These are phyloP conservation scores for Rhynchomys soricoides DNA, from an alignment of 2,113 vertebrate species.

Conservation along the genomic window DNA sequence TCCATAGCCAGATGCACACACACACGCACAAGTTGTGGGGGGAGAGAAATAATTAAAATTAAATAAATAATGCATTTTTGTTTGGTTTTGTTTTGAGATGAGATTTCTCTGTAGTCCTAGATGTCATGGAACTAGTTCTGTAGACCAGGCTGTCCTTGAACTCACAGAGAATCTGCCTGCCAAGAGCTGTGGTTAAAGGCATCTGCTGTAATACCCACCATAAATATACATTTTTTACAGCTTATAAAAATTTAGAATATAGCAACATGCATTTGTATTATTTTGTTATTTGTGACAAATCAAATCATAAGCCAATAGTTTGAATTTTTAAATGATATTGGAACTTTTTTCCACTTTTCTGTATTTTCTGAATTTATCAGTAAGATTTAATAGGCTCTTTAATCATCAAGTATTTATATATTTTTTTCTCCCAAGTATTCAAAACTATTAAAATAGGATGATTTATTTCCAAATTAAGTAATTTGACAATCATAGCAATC, in stretches of 20 bases:
- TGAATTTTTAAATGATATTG: slow-evolving; percentile 42
- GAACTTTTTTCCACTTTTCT: neutral
- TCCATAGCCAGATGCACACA: neutral
- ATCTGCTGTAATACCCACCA: neutral
- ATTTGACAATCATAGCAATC: neutral
- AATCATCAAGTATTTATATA: slow-evolving; percentile 10
- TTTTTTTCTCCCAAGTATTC: slow-evolving; percentile 2
- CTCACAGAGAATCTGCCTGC: neutral
- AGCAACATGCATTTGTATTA: slow-evolving; percentile 5
- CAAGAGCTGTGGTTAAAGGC: neutral
- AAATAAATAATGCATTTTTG: neutral
- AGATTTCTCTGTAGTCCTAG: neutral
- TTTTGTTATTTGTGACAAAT: slow-evolving; percentile 54
- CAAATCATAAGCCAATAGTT: slow-evolving; percentile 18
- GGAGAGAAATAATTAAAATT: neutral
- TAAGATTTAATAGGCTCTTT: slow-evolving; percentile 29
- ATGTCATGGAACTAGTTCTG: neutral
- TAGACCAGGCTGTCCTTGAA: neutral
- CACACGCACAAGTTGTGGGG: neutral
- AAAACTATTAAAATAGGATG: neutral
- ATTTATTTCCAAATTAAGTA: slow-evolving; percentile 44
- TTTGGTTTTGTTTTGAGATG: neutral
- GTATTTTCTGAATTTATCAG: slow-evolving; percentile 38
- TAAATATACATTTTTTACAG: slow-evolving; percentile 41
- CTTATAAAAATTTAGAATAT: neutral